A percentile compares a stretch with the other conserved stretches of the same genome.
Evolutionary conservation across 2,797 vertebrate genomes (phyloP).

Genomic region (Aratinga solstitialis): DNA sequence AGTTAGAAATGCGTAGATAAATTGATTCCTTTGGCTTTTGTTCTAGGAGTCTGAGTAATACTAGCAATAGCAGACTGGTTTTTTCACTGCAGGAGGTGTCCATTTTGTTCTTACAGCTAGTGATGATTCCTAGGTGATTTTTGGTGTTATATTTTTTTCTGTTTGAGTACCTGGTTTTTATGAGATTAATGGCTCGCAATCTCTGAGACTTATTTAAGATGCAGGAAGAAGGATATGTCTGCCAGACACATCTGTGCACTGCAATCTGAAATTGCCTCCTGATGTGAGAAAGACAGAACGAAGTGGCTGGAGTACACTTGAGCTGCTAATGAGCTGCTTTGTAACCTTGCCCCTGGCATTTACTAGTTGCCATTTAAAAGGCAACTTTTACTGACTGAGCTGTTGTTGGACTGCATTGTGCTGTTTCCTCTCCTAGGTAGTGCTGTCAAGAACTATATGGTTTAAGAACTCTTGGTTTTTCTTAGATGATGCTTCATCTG

Average conservation of each 20-base stretch:
- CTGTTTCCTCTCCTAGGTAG: not conserved
- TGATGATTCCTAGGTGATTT: constrained; percentile 14
- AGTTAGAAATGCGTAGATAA: not conserved
- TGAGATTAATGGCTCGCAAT: constrained; percentile 26
- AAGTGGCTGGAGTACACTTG: constrained; percentile 9
- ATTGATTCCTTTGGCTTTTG: not conserved
- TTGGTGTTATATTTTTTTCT: constrained; percentile 3
- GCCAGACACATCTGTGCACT: constrained; percentile 40
- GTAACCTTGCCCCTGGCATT: constrained; percentile 11
- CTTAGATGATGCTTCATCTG: not conserved
- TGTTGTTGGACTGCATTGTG: not conserved
- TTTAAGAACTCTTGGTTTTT: not conserved
- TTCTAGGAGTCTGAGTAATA: not conserved
- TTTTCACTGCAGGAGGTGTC: constrained; percentile 14
- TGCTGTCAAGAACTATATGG: not conserved
- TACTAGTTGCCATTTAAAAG: constrained; percentile 29
- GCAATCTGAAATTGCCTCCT: constrained; percentile 52
- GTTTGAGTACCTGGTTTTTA: constrained; percentile 43
- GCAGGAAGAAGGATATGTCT: constrained; percentile 44
- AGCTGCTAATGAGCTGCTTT: constrained; percentile 43
- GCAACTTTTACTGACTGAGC: not conserved
- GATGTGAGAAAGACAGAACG: constrained; percentile 30
- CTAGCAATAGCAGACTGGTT: not conserved
- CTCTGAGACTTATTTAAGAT: constrained; percentile 50
- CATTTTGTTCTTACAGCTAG: constrained; percentile 3